Percentiles rank a stretch among this genome's conserved stretches.
Conservation (phyloP, 2,797 vertebrate genomes). For the Lycodopsis pacificus region DNA sequence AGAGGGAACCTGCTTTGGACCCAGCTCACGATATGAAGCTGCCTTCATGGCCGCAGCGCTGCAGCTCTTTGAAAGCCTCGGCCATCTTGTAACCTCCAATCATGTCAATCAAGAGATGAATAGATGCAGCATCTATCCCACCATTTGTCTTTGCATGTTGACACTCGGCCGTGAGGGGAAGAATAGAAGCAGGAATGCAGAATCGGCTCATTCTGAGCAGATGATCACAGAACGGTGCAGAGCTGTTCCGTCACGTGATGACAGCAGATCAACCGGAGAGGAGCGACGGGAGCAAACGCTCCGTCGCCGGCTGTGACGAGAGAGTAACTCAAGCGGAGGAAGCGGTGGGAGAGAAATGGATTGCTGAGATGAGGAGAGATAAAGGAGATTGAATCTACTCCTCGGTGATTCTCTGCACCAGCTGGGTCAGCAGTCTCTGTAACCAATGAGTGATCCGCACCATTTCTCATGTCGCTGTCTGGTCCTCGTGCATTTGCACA, state of each 20-base stretch:
- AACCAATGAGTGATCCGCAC: constrained; percentile 34
- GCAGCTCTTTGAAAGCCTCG: constrained; percentile 28
- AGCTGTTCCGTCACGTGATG: background rate
- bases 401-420: constrained; percentile 29
- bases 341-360: constrained; percentile 26
- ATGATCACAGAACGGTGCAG: background rate
- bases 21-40: constrained; percentile 8
- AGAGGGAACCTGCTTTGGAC: no score
- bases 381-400: constrained; percentile 50
- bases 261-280: background rate
- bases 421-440: constrained; percentile 48
- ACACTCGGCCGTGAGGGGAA: background rate
- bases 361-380: constrained; percentile 24
- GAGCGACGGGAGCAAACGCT: background rate
- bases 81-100: constrained; percentile 36
- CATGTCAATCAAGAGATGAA: background rate
- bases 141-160: constrained; percentile 2
- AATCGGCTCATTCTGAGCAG: background rate
- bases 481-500: constrained; percentile 31
- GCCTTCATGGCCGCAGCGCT: background rate
- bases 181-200: no score
- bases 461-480: constrained; percentile 45
- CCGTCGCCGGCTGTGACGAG: constrained; percentile 22
- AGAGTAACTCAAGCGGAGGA: constrained; percentile 25
- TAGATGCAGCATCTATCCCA: background rate